These are phyloP conservation scores for Antheraea pernyi DNA, from an alignment of 1,140 invertebrate species.

Conservation along the genomic window DNA sequence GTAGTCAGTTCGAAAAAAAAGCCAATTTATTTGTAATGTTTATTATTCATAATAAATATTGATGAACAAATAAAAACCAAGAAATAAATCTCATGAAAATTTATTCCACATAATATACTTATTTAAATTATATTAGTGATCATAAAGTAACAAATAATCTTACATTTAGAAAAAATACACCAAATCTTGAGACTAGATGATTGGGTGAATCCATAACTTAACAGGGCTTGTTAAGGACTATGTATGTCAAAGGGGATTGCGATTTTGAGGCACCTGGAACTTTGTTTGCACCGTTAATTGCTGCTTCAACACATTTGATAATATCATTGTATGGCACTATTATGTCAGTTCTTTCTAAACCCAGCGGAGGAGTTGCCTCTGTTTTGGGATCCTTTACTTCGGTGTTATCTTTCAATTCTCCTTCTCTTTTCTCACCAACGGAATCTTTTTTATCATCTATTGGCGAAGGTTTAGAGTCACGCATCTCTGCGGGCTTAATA, in stretches of 20 bases:
- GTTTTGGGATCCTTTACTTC: neutral
- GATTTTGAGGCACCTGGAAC: constrained; percentile 1
- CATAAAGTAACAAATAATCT: neutral
- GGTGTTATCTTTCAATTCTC: neutral
- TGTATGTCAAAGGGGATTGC: constrained; percentile 39
- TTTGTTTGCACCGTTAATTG: constrained; percentile 17
- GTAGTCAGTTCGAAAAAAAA: too few relatives aligned
- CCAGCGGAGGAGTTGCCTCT: neutral
- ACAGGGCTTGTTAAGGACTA: constrained; percentile 39
- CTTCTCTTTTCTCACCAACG: neutral
- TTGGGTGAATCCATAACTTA: constrained; percentile 19
- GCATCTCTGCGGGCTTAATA: neutral
- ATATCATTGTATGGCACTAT: constrained; percentile 55
- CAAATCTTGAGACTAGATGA: constrained; percentile 24
- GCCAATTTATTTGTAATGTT: too few relatives aligned
- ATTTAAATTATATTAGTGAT: neutral
- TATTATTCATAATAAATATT: too few relatives aligned
- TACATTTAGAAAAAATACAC: neutral
- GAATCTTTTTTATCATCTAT: neutral
- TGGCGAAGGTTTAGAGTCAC: neutral
- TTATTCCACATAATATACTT: too few relatives aligned
- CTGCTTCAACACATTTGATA: constrained; percentile 52
- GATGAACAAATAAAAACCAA: too few relatives aligned
- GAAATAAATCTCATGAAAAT: too few relatives aligned
- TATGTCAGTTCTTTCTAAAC: constrained; percentile 15